phyloP scores from a whole-genome alignment of 2,113 vertebrate species.

The Phaethornis superciliosus region DNA sequence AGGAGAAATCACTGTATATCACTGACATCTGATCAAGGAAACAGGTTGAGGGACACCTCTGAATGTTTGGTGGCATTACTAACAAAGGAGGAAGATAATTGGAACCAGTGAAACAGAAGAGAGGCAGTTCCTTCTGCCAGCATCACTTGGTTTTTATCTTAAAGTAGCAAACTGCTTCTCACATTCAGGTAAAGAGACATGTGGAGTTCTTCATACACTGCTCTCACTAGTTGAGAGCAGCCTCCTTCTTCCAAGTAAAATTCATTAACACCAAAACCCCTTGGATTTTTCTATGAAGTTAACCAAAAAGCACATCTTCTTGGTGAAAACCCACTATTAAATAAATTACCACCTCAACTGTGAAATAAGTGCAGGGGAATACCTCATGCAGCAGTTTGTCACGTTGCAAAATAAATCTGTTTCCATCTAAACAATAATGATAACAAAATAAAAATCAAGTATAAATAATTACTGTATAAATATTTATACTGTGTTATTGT shows the following conservation, averaged over 20 bases:
- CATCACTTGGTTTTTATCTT: background rate
- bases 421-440: no score
- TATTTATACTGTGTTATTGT: no score
- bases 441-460: no score
- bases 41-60: background rate
- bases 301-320: background rate
- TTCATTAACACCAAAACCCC: background rate
- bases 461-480: no score
- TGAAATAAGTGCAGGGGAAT: background rate
- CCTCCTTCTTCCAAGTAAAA: background rate
- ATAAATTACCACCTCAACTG: background rate
- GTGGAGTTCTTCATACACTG: background rate
- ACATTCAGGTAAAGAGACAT: background rate
- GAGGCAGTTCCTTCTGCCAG: background rate
- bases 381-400: background rate
- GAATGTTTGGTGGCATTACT: background rate
- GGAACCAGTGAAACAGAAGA: background rate
- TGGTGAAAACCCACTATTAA: background rate
- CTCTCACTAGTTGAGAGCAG: background rate
- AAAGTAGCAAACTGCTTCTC: background rate
- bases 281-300: background rate
- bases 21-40: background rate
- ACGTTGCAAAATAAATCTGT: background rate
- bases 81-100: background rate
- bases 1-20: background rate